phyloP scores from a whole-genome alignment of 2,888 invertebrate species.

The Ceraclea dissimilis region DNA sequence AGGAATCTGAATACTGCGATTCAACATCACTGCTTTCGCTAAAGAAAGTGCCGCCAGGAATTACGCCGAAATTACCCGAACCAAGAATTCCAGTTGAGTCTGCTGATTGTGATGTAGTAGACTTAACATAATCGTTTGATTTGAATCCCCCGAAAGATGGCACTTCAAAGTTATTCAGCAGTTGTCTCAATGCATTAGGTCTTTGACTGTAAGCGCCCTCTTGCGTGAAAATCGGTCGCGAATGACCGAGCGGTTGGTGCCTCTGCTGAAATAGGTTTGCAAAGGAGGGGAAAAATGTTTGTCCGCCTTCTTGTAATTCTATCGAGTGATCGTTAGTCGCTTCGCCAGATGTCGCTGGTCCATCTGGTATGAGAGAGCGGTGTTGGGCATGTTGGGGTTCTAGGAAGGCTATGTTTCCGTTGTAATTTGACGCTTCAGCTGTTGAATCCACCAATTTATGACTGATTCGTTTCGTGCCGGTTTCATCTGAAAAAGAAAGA shows the following conservation, averaged over 20 bases:
- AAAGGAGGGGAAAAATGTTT: slow-evolving; percentile 74
- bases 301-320: slow-evolving; percentile 50
- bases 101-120: slow-evolving; percentile 37
- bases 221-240: slow-evolving; percentile 51
- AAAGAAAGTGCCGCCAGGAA: slow-evolving; percentile 80
- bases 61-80: slow-evolving; percentile 81
- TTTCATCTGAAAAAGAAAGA: slow-evolving; percentile 13
- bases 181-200: slow-evolving; percentile 44
- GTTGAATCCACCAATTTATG: slow-evolving; percentile 34
- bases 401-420: slow-evolving; percentile 41
- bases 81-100: slow-evolving; percentile 61
- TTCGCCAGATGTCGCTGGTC: slow-evolving; percentile 17
- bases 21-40: slow-evolving; percentile 51
- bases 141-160: slow-evolving; percentile 38
- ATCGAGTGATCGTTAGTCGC: slow-evolving; percentile 42
- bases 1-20: slow-evolving; percentile 50
- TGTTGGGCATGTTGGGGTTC: slow-evolving; percentile 32
- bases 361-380: slow-evolving; percentile 26
- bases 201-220: slow-evolving; percentile 56
- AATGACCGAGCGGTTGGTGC: slow-evolving; percentile 52
- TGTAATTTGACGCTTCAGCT: slow-evolving; percentile 36
- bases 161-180: slow-evolving; percentile 36
- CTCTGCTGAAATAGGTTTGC: slow-evolving; percentile 56
- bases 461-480: slow-evolving; percentile 6
- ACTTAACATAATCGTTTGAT: slow-evolving; percentile 40